Evolutionary conservation across 2,113 vertebrate genomes (phyloP), one percentile per base, ranked within the genome.

Genomic region (Melanerpes aurifrons): DNA sequence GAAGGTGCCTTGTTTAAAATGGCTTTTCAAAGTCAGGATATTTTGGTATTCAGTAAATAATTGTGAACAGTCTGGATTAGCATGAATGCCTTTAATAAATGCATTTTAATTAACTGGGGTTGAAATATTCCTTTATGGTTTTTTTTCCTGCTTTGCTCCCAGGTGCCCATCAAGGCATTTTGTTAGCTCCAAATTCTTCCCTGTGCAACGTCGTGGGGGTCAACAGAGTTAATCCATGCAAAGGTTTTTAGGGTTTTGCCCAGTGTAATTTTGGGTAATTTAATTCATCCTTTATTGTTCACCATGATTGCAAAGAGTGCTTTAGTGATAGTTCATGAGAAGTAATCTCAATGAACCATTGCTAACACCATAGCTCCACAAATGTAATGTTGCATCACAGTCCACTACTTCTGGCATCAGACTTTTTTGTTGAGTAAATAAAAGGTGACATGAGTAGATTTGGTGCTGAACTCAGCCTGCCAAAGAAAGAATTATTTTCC

Each of bases 221-320:
- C 57, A 70, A 31, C 21, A 76, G 48, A 62, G 20, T 67, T 91
- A 82, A 81, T 74, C 45, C 25, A 50, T 64, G 54, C 37, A 70
- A 37, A 37, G 37, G 37, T 37, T 37, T 37, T 37, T 10, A 37
- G 0, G 0, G 54, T 93, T 89, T 79, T 76, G 10, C 24, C 54
- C n/a, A 53, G 0, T 90, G 71, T 73, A 1, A 76, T 85, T 95
- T 96, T 85, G 90, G n/a, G 50, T 95, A 82, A 76, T 68, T 89
- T 63, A 85, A 79, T 87, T 88, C 85, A 61, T 59, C 63, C 86
- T 84, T 91, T 78, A 90, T 93, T 85, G 71, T 61, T 32, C 56
- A 35, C n/a, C n/a, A 9, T 77, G 37, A 90, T 86, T 95, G 83
- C 74, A 87, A 84, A 50, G 79, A 32, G 11, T 86, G 48, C 26